A percentile compares a stretch with the other conserved stretches of the same genome.
These are phyloP conservation scores for Rhynchopsitta pachyrhyncha DNA, from an alignment of 2,113 vertebrate species.

Conservation along the genomic window DNA sequence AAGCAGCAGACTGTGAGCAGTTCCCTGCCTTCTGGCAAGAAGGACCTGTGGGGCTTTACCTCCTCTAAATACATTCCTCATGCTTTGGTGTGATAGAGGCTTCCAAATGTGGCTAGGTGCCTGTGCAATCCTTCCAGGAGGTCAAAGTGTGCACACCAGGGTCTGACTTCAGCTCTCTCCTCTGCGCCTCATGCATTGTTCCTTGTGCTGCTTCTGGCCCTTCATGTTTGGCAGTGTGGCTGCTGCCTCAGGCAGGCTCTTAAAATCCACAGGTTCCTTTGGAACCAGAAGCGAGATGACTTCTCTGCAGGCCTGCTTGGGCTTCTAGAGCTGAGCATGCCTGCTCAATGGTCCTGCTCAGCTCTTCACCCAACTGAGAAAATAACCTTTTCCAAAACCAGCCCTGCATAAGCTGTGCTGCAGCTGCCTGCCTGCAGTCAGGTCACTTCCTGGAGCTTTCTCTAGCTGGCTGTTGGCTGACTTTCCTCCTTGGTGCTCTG, in stretches of 20 bases:
- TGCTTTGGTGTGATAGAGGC: background rate
- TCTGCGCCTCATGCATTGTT: accelerated
- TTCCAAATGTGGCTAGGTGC: background rate
- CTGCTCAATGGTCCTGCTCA: accelerated
- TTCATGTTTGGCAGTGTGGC: accelerated
- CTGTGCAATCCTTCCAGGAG: background rate
- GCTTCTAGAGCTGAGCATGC: background rate
- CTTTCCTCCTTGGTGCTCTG: background rate
- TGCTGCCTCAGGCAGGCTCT: background rate
- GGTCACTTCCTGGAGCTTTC: background rate
- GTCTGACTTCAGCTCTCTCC: background rate
- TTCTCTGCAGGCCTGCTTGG: background rate
- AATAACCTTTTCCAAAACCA: background rate
- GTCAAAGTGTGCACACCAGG: background rate
- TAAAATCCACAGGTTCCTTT: background rate
- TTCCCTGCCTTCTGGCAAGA: background rate
- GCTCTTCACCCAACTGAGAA: background rate
- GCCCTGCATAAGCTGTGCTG: background rate
- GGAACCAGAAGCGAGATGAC: background rate
- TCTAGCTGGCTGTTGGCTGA: background rate
- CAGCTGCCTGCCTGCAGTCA: background rate
- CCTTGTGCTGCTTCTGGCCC: accelerated
- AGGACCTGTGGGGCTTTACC: background rate
- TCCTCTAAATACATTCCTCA: background rate
- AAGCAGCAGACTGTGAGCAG: background rate